phyloP scores from a whole-genome alignment of 2,888 invertebrate species.

The Mimumesa dahlbomi region DNA sequence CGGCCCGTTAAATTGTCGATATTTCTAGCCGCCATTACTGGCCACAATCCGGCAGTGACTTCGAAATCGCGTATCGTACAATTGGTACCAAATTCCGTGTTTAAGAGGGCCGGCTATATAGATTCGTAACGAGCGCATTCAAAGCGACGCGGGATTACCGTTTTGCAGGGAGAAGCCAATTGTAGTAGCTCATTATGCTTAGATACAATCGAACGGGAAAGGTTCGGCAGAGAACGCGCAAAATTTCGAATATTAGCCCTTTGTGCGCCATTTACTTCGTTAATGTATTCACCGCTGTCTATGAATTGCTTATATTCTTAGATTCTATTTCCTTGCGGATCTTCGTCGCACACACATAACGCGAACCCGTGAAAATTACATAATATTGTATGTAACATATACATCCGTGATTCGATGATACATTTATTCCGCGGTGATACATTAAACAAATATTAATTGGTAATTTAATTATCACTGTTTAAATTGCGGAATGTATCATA shows the following conservation, averaged over 20 bases:
- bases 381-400: no score
- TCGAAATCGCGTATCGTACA: constrained; percentile 58
- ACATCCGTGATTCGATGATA: no score
- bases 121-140: constrained; percentile 58
- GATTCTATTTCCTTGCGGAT: no score
- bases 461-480: no score
- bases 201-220: constrained; percentile 39
- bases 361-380: no score
- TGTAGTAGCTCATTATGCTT: constrained; percentile 55
- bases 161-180: constrained; percentile 50
- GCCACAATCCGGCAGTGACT: constrained; percentile 53
- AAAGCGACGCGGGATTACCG: constrained; percentile 54
- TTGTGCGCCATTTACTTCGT: constrained; percentile 32
- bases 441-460: no score
- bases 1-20: constrained; percentile 40
- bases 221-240: constrained; percentile 27
- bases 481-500: no score
- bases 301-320: background rate
- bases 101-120: constrained; percentile 48
- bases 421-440: no score
- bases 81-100: constrained; percentile 57
- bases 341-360: no score
- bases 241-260: constrained; percentile 49
- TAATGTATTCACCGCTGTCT: constrained; percentile 17
- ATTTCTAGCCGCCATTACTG: constrained; percentile 41